Conservation (phyloP, 1,140 invertebrate species). For the Drosophila fuyamai region DNA sequence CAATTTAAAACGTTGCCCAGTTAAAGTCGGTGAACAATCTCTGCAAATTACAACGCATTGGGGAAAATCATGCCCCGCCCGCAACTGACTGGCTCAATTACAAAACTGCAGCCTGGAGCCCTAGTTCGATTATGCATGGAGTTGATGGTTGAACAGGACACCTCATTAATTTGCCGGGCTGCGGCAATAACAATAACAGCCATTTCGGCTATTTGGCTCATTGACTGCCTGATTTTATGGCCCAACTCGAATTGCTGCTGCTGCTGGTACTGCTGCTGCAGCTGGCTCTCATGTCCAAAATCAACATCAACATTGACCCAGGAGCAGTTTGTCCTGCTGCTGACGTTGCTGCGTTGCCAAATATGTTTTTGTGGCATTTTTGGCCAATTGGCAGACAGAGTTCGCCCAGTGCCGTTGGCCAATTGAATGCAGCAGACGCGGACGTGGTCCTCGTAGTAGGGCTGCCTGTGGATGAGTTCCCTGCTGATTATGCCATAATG, state of each 20-base stretch:
- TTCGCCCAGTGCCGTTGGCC: conserved; percentile 47
- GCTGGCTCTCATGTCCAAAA: conserved; percentile 51
- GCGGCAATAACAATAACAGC: conserved; percentile 76
- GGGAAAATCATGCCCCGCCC: not conserved
- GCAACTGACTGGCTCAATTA: conserved; percentile 44
- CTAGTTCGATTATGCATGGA: conserved; percentile 29
- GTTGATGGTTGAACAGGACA: conserved; percentile 58
- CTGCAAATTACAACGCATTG: conserved; percentile 9
- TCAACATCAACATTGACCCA: conserved; percentile 76
- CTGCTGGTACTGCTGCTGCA: conserved; percentile 1
- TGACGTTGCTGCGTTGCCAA: conserved; percentile 56
- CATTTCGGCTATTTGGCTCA: conserved; percentile 75
- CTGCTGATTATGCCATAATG: conserved; percentile 77
- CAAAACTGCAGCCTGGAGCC: conserved; percentile 28
- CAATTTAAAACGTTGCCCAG: conserved; percentile 3
- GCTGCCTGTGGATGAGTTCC: conserved; percentile 14
- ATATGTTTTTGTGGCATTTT: conserved; percentile 82
- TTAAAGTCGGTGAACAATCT: conserved; percentile 6
- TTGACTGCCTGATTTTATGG: conserved; percentile 80
- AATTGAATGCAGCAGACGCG: conserved; percentile 68
- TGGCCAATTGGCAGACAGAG: conserved; percentile 68
- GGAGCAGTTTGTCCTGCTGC: conserved; percentile 46
- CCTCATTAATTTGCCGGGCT: conserved; percentile 75
- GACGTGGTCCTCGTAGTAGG: conserved; percentile 16
- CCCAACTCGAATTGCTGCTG: conserved; percentile 5